Evolutionary conservation across 2,888 invertebrate species (phyloP).

Genomic region (Coleophora deauratella): DNA sequence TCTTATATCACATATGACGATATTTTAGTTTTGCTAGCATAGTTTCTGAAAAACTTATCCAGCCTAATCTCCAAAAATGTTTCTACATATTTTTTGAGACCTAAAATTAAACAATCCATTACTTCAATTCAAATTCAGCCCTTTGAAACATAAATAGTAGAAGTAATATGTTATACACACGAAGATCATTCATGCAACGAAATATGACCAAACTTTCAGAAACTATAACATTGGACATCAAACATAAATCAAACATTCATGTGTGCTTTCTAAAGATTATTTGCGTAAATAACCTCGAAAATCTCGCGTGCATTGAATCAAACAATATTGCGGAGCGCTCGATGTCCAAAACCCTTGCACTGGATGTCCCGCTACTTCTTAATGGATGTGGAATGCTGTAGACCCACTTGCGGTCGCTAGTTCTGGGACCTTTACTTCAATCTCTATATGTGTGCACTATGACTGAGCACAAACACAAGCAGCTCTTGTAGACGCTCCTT

Average conservation of each 20-base stretch:
- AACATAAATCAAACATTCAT: too few species aligned
- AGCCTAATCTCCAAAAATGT: too few species aligned
- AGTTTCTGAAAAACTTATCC: conserved; percentile 5
- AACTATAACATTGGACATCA: background rate
- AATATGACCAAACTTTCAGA: conserved; percentile 3
- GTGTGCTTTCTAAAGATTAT: conserved; percentile 5
- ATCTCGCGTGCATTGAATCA: conserved; percentile 10
- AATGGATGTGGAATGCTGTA: conserved; percentile 65
- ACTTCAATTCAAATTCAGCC: too few species aligned
- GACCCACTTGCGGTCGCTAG: conserved; percentile 44
- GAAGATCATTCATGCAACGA: background rate
- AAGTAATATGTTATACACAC: too few species aligned
- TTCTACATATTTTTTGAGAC: too few species aligned
- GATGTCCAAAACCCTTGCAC: conserved; percentile 44
- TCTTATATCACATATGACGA: too few species aligned
- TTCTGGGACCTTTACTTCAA: conserved; percentile 33
- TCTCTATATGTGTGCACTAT: conserved; percentile 58
- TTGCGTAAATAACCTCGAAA: conserved; percentile 1
- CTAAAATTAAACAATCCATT: too few species aligned
- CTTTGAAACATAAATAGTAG: too few species aligned
- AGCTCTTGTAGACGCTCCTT: conserved; percentile 68
- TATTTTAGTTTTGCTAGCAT: background rate
- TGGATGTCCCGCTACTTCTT: conserved; percentile 58
- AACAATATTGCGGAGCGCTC: conserved; percentile 56
- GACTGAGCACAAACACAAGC: conserved; percentile 58